These are phyloP conservation scores for Noctuana brunneofusca DNA, from an alignment of 2,888 invertebrate genomes.

Conservation along the genomic window DNA sequence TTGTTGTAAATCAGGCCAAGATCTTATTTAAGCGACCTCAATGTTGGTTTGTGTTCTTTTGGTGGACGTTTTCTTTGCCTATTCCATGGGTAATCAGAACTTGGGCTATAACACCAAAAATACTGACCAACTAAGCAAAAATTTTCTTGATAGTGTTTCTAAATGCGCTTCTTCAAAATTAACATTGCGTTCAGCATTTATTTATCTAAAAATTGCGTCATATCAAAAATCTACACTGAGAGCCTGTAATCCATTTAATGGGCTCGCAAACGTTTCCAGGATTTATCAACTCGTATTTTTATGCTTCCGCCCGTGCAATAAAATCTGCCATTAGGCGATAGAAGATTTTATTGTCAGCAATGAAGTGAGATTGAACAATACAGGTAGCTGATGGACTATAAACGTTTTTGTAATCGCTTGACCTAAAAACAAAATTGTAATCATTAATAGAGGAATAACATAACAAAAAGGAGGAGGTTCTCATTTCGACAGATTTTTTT, in stretches of 20 bases:
- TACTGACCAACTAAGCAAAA: no score
- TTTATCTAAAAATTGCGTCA: neutral
- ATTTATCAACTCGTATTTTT: constrained; percentile 38
- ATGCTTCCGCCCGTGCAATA: constrained; percentile 23
- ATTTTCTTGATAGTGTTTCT: no score
- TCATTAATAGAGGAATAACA: no score
- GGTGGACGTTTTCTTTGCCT: no score
- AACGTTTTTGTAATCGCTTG: neutral
- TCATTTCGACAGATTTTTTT: no score
- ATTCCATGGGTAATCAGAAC: no score
- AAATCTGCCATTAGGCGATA: constrained; percentile 32
- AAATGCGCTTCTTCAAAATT: neutral
- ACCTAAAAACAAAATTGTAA: neutral
- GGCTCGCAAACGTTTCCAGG: constrained; percentile 34
- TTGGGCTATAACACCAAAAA: no score
- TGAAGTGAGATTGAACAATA: constrained; percentile 22
- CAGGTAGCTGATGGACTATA: constrained; percentile 8
- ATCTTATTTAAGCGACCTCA: no score
- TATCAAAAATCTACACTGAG: constrained; percentile 9
- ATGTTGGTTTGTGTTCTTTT: no score
- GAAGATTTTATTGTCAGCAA: constrained; percentile 31
- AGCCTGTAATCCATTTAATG: constrained; percentile 39
- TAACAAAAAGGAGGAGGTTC: no score
- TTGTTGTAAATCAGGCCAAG: no score
- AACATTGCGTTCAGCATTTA: neutral